A percentile compares a stretch with the other conserved stretches of the same genome.
phyloP scores from a whole-genome alignment of 2,888 invertebrate genomes.

The Cheilosia vernalis region DNA sequence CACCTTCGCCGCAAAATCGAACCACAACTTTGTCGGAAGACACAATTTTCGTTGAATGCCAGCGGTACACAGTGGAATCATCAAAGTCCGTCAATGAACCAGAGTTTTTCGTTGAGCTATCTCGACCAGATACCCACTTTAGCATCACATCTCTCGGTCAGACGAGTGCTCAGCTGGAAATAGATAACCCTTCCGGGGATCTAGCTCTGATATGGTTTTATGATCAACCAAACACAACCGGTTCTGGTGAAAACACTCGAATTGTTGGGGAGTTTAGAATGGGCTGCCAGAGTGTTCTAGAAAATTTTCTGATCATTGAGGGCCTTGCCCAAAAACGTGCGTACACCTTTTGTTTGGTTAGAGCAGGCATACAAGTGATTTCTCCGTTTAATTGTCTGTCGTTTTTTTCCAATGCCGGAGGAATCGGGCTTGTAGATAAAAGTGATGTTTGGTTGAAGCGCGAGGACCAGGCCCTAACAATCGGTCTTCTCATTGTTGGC shows the following conservation, averaged over 20 bases:
- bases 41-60: slow-evolving; percentile 37
- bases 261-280: slow-evolving; percentile 28
- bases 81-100: not conserved
- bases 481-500: slow-evolving; percentile 71
- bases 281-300: slow-evolving; percentile 54
- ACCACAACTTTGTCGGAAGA: slow-evolving; percentile 44
- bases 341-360: slow-evolving; percentile 78
- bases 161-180: slow-evolving; percentile 11
- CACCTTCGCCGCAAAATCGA: slow-evolving; percentile 46
- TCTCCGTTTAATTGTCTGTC: slow-evolving; percentile 79
- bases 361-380: slow-evolving; percentile 33
- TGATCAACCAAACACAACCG: slow-evolving; percentile 35
- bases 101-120: slow-evolving; percentile 12
- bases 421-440: not conserved
- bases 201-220: slow-evolving; percentile 61
- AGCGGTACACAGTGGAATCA: not conserved
- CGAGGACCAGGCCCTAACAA: slow-evolving; percentile 64
- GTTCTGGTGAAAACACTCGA: slow-evolving; percentile 2
- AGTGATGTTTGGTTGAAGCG: slow-evolving; percentile 76
- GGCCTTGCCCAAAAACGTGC: slow-evolving; percentile 62
- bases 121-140: slow-evolving; percentile 39
- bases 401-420: slow-evolving; percentile 39
- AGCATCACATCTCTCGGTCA: not conserved
- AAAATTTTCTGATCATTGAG: slow-evolving; percentile 22
- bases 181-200: slow-evolving; percentile 7